A percentile compares a stretch with the other conserved stretches of the same genome.
Conservation (phyloP, 1,140 invertebrate genomes). For the Drosophila sproati region DNA sequence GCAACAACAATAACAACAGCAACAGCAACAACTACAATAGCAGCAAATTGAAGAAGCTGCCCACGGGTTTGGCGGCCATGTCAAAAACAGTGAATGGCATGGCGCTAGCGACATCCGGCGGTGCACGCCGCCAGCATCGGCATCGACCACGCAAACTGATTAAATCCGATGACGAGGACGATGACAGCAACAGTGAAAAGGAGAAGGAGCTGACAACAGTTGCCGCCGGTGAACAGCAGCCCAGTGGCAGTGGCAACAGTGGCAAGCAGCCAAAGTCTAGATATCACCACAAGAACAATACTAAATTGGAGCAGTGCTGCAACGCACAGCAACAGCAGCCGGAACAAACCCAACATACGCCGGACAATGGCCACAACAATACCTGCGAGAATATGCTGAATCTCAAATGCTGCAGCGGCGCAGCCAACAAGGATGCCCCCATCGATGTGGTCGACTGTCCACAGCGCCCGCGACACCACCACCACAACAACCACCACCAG, state of each 20-base stretch:
- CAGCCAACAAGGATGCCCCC: slow-evolving; percentile 46
- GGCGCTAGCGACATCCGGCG: slow-evolving; percentile 76
- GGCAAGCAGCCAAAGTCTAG: slow-evolving; percentile 51
- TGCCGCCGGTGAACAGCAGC: slow-evolving; percentile 4
- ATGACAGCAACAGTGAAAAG: slow-evolving; percentile 84
- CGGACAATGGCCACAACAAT: slow-evolving; percentile 74
- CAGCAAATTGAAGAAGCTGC: slow-evolving; percentile 70
- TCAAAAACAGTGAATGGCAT: slow-evolving; percentile 65
- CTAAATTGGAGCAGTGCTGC: slow-evolving; percentile 71
- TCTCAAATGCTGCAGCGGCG: slow-evolving; percentile 72
- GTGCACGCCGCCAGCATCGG: slow-evolving; percentile 78
- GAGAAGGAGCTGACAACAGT: slow-evolving; percentile 56
- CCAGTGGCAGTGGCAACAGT: slow-evolving; percentile 47
- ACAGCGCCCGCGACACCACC: slow-evolving; percentile 39
- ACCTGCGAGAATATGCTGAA: slow-evolving; percentile 80
- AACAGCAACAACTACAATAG: slow-evolving; percentile 67
- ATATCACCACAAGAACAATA: slow-evolving; percentile 72
- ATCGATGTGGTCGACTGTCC: slow-evolving; percentile 51
- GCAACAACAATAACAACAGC: slow-evolving; percentile 57
- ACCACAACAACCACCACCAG: slow-evolving; percentile 14
- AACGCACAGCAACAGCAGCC: slow-evolving; percentile 31
- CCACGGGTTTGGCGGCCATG: slow-evolving; percentile 66
- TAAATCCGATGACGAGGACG: slow-evolving; percentile 85
- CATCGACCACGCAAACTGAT: slow-evolving; percentile 84
- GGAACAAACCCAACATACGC: slow-evolving; percentile 47